Evolutionary conservation across 2,113 vertebrate genomes (phyloP).

Genomic region (Campylorhamphus procurvoides): DNA sequence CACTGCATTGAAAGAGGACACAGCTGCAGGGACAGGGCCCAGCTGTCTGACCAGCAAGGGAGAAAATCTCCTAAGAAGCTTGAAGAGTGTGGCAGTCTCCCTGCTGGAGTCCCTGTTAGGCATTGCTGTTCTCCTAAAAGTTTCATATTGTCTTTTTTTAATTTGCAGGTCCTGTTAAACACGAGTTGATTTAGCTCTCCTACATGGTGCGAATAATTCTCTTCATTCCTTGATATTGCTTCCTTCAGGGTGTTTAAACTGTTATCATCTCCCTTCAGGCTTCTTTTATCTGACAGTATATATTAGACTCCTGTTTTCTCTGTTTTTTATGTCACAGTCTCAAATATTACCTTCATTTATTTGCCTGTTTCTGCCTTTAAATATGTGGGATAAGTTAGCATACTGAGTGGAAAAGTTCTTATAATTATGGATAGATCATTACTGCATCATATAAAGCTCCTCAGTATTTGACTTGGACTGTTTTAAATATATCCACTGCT

Average conservation of each 20-base stretch:
- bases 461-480: not conserved
- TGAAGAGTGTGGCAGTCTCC: not conserved
- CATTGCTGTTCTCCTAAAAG: not conserved
- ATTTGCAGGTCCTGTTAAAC: not conserved
- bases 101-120: not conserved
- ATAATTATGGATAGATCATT: not conserved
- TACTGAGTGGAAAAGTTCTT: not conserved
- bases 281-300: slow-evolving; percentile 49
- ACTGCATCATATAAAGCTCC: not conserved
- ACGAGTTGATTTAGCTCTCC: not conserved
- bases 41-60: not conserved
- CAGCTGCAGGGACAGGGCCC: not conserved
- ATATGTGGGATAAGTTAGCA: not conserved
- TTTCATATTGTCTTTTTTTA: not conserved
- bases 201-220: not conserved
- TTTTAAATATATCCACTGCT: not conserved
- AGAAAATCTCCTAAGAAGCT: not conserved
- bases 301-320: slow-evolving; percentile 14
- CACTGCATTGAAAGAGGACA: not conserved
- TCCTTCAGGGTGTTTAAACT: slow-evolving; percentile 38
- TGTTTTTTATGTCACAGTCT: slow-evolving; percentile 21
- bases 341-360: slow-evolving; percentile 34
- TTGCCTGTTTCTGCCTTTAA: slow-evolving; percentile 37
- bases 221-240: slow-evolving; percentile 4
- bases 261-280: slow-evolving; percentile 49